Evolutionary conservation across 1,140 invertebrate species (phyloP).

Genomic region (Diachasma alloeum): DNA sequence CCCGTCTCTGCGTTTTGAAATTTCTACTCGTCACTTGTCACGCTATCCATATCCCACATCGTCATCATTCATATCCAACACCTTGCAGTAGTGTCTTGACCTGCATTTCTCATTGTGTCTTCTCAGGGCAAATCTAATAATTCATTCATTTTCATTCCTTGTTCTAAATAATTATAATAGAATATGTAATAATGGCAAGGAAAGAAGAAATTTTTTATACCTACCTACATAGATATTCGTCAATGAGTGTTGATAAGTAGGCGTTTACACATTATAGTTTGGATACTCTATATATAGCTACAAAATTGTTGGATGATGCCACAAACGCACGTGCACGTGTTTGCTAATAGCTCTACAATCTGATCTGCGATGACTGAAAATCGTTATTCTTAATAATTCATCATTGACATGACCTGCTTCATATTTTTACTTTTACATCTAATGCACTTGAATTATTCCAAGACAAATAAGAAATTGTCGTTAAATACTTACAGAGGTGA

Average conservation of each 20-base stretch:
- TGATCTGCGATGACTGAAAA: slow-evolving; percentile 49
- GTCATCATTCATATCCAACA: not conserved
- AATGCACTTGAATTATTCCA: not conserved
- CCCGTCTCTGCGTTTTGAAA: slow-evolving; percentile 42
- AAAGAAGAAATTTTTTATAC: no score
- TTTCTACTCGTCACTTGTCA: slow-evolving; percentile 52
- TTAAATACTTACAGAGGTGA: no score
- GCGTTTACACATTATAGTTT: not conserved
- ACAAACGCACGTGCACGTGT: slow-evolving; percentile 39
- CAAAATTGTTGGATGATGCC: not conserved
- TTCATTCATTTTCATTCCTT: no score
- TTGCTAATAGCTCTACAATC: slow-evolving; percentile 26
- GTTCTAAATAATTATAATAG: not conserved
- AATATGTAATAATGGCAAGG: no score
- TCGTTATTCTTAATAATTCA: slow-evolving; percentile 51
- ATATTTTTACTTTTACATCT: slow-evolving; percentile 29
- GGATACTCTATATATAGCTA: not conserved
- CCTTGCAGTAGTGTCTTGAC: no score
- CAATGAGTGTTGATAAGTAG: slow-evolving; percentile 20
- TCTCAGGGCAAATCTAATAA: no score
- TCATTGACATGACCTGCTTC: slow-evolving; percentile 28
- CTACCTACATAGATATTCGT: not conserved
- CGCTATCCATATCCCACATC: slow-evolving; percentile 39
- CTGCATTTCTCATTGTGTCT: no score
- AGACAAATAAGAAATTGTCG: no score